Percentiles rank a stretch among this genome's conserved stretches.
Conservation (phyloP, 2,113 vertebrate species). For the Thryonomys swinderianus region DNA sequence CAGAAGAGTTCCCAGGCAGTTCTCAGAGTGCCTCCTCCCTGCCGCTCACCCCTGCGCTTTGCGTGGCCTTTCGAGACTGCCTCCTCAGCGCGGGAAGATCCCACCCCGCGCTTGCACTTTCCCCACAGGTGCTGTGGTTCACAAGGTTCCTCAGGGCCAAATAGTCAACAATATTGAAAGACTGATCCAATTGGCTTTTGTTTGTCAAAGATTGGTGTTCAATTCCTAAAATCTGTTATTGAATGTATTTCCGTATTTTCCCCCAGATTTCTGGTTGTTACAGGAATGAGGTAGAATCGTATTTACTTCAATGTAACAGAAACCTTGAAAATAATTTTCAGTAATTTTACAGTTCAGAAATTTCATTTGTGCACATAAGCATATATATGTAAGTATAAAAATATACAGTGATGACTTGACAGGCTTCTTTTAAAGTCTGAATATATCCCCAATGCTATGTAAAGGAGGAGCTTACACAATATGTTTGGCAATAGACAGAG, state of each 20-base stretch:
- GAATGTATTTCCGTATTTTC: not conserved
- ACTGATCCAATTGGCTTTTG: not conserved
- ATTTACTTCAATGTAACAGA: not conserved
- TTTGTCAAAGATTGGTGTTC: not conserved
- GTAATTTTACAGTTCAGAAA: not conserved
- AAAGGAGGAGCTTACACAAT: not conserved
- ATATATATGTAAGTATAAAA: not conserved
- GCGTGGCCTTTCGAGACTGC: not conserved
- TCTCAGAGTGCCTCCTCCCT: not conserved
- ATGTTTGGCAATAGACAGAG: not conserved
- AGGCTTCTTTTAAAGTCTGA: not conserved
- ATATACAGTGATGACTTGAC: not conserved
- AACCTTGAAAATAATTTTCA: not conserved
- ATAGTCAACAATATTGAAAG: not conserved
- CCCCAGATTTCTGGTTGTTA: not conserved
- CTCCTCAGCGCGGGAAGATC: not conserved
- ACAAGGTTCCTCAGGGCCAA: not conserved
- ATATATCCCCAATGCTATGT: not conserved
- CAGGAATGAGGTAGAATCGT: not conserved
- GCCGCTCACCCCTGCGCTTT: not conserved
- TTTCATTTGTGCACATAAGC: not conserved
- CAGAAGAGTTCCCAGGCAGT: not conserved
- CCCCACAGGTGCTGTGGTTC: fast-evolving
- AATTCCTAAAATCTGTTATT: not conserved
- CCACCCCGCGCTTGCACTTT: no score